Conservation (phyloP, 2,888 invertebrate species). For the Arge pagana region DNA sequence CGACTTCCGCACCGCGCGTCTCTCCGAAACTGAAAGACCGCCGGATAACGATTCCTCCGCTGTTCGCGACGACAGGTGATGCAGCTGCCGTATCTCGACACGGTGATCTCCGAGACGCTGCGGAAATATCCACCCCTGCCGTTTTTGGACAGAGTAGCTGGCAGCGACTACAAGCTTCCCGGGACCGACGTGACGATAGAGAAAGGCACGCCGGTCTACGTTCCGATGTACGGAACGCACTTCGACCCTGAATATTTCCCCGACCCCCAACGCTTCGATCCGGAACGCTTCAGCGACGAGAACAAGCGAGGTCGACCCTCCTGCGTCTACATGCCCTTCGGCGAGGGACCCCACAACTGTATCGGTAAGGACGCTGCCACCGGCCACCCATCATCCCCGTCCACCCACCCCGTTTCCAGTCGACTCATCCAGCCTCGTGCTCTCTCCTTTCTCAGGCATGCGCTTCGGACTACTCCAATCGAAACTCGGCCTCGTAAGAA, state of each 20-base stretch:
- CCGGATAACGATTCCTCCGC: neutral
- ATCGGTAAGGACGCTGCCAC: constrained; percentile 50
- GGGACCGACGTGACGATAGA: constrained; percentile 40
- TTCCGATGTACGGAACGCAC: constrained; percentile 53
- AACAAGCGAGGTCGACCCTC: constrained; percentile 43
- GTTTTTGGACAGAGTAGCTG: constrained; percentile 41
- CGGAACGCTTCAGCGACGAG: constrained; percentile 53
- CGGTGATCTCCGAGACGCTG: constrained; percentile 52
- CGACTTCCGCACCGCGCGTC: neutral
- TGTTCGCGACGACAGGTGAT: constrained; percentile 27
- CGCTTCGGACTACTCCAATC: constrained; percentile 33
- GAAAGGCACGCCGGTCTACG: constrained; percentile 47
- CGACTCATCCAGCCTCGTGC: too few species aligned
- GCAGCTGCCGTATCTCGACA: constrained; percentile 34
- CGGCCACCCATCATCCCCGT: too few species aligned
- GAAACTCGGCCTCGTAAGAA: constrained; percentile 27
- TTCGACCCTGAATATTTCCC: constrained; percentile 52
- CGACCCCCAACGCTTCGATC: constrained; percentile 55
- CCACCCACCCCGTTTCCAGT: neutral
- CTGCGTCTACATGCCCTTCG: constrained; percentile 49
- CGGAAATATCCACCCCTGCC: constrained; percentile 53
- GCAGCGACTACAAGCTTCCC: constrained; percentile 43
- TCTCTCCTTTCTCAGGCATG: constrained; percentile 20
- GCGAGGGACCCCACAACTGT: constrained; percentile 52
- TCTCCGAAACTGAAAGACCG: too few species aligned